Evolutionary conservation across 2,888 invertebrate species (phyloP).

Genomic region (Heteromurus nitidus): DNA sequence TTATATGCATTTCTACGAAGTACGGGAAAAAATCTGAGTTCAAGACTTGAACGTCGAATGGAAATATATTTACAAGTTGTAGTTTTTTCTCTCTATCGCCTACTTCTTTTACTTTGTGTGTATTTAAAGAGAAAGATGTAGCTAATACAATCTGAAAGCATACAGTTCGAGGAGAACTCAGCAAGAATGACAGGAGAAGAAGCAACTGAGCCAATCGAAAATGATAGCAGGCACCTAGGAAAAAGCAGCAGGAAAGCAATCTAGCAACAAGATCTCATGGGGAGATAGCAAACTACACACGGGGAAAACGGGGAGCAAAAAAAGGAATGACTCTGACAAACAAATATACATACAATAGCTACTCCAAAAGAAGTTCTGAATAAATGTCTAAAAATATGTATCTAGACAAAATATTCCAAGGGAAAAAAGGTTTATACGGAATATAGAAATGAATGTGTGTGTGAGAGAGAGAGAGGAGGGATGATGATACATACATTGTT

Average conservation of each 20-base stretch:
- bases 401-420: too few species aligned
- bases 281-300: slow-evolving; percentile 42
- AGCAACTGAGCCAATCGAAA: slow-evolving; percentile 30
- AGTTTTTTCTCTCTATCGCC: too few species aligned
- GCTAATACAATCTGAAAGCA: slow-evolving; percentile 28
- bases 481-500: background rate
- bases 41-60: too few species aligned
- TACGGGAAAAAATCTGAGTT: too few species aligned
- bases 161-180: background rate
- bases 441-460: background rate
- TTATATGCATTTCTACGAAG: too few species aligned
- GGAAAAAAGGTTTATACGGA: too few species aligned
- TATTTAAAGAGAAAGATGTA: background rate
- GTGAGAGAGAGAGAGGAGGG: background rate
- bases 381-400: too few species aligned
- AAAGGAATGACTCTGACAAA: slow-evolving; percentile 30
- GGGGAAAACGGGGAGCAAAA: slow-evolving; percentile 30
- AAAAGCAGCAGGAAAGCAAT: slow-evolving; percentile 60
- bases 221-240: slow-evolving; percentile 30
- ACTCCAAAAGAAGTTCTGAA: too few species aligned
- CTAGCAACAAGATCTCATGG: slow-evolving; percentile 64
- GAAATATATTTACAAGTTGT: too few species aligned
- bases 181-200: slow-evolving; percentile 38
- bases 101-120: background rate
- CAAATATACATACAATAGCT: slow-evolving; percentile 20